A percentile compares a stretch with the other conserved stretches of the same genome.
Evolutionary conservation across 1,140 invertebrate species (phyloP).

Genomic region (Ceratina japonica): DNA sequence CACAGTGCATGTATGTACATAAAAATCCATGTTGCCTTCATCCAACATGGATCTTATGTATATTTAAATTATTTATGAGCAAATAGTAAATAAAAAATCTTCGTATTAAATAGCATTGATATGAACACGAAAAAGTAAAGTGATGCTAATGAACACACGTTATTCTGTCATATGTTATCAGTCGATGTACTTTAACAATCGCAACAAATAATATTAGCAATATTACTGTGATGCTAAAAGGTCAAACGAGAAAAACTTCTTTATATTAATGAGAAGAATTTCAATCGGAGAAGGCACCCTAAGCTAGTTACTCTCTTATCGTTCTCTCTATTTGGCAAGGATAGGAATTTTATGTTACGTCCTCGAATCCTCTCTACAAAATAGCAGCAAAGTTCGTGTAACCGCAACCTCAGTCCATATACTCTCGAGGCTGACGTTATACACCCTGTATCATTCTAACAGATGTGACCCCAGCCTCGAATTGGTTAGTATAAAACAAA

Average conservation of each 20-base stretch:
- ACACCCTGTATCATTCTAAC: too few relatives aligned
- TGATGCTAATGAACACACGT: constrained; percentile 24
- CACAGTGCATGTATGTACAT: constrained; percentile 48
- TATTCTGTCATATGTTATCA: constrained; percentile 1
- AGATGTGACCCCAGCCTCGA: not conserved
- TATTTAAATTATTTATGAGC: constrained; percentile 9
- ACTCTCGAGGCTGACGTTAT: not conserved
- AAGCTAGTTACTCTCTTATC: constrained; percentile 59
- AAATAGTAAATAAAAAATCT: constrained; percentile 19
- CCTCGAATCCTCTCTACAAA: not conserved
- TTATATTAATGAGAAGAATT: constrained; percentile 25
- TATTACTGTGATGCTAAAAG: constrained; percentile 43
- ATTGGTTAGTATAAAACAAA: constrained; percentile 1
- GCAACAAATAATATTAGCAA: constrained; percentile 8
- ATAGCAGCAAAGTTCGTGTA: not conserved
- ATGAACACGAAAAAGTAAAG: constrained; percentile 32
- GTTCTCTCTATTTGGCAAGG: constrained; percentile 69
- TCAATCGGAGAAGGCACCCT: constrained; percentile 37
- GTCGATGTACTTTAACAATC: constrained; percentile 25
- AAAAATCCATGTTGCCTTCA: constrained; percentile 33
- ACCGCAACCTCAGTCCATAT: constrained; percentile 20
- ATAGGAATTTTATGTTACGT: constrained; percentile 63
- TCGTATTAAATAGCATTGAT: constrained; percentile 13
- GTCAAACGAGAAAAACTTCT: constrained; percentile 1
- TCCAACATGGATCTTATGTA: constrained; percentile 6